phyloP scores from a whole-genome alignment of 2,113 vertebrate genomes.

The Empidonax alnorum region DNA sequence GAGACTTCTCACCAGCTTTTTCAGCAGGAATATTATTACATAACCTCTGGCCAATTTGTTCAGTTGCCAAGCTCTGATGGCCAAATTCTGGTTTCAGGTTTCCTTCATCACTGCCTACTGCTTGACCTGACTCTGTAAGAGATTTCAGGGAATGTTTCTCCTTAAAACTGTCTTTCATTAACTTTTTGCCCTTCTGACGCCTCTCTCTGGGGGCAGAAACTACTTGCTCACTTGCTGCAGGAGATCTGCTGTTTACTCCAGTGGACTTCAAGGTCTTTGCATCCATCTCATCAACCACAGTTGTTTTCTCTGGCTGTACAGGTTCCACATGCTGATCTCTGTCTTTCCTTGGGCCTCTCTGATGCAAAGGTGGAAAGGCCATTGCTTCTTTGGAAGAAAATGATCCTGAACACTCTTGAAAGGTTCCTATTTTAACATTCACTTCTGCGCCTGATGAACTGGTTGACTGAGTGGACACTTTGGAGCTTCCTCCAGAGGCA shows the following conservation, averaged over 20 bases:
- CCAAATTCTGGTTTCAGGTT: constrained; percentile 65
- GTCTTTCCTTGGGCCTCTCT: constrained; percentile 72
- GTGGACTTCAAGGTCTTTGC: constrained; percentile 57
- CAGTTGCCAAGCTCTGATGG: constrained; percentile 70
- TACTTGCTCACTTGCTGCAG: constrained; percentile 56
- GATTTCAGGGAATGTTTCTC: constrained; percentile 75
- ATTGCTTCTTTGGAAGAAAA: constrained; percentile 81
- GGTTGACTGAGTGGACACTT: constrained; percentile 19
- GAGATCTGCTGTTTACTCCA: constrained; percentile 50
- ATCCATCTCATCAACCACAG: constrained; percentile 42
- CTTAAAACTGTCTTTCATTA: constrained; percentile 68
- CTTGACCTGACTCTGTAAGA: constrained; percentile 55
- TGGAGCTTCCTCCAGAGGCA: constrained; percentile 67
- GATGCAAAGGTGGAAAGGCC: constrained; percentile 58
- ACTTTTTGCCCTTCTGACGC: constrained; percentile 76
- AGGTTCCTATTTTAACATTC: constrained; percentile 47
- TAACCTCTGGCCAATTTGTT: constrained; percentile 73
- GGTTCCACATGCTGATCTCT: constrained; percentile 67
- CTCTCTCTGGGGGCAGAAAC: constrained; percentile 67
- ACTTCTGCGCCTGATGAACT: neutral
- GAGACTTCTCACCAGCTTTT: constrained; percentile 70
- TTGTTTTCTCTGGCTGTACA: neutral
- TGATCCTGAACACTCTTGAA: constrained; percentile 73
- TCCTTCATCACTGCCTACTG: constrained; percentile 50
- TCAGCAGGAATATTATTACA: constrained; percentile 70